phyloP scores from a whole-genome alignment of 2,888 invertebrate genomes.

The Brachypterus glaber region DNA sequence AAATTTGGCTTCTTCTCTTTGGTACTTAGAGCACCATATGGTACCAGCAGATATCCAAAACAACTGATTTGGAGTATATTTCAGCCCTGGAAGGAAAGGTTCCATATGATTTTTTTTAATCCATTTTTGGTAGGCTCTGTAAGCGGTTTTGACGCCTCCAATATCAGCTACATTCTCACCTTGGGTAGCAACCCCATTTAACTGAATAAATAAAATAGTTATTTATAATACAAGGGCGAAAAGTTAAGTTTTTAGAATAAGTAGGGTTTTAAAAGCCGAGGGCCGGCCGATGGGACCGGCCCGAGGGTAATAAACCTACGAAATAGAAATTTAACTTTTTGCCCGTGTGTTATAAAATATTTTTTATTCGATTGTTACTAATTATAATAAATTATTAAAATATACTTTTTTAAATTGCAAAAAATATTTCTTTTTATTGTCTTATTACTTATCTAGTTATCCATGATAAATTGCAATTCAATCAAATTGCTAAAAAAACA shows the following conservation, averaged over 20 bases:
- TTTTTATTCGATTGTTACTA: too few relatives aligned
- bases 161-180: constrained; percentile 94
- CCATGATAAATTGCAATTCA: too few relatives aligned
- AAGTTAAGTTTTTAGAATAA: too few relatives aligned
- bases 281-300: too few relatives aligned
- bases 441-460: too few relatives aligned
- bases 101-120: constrained; percentile 34
- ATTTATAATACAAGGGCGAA: too few relatives aligned
- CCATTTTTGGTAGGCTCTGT: constrained; percentile 36
- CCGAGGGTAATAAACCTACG: too few relatives aligned
- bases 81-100: constrained; percentile 32
- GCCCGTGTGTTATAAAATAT: background rate
- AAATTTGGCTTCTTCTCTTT: constrained; percentile 35
- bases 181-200: constrained; percentile 86
- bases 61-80: constrained; percentile 40
- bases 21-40: constrained; percentile 49
- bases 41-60: constrained; percentile 53
- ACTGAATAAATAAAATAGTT: constrained; percentile 41
- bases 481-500: too few relatives aligned
- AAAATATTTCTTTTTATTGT: too few relatives aligned
- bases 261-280: too few relatives aligned
- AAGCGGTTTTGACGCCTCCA: constrained; percentile 87
- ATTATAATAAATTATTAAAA: too few relatives aligned
- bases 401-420: too few relatives aligned
- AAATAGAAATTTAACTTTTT: background rate